Evolutionary conservation across 2,797 vertebrate genomes (phyloP).

Genomic region (Hemibagrus guttatus): DNA sequence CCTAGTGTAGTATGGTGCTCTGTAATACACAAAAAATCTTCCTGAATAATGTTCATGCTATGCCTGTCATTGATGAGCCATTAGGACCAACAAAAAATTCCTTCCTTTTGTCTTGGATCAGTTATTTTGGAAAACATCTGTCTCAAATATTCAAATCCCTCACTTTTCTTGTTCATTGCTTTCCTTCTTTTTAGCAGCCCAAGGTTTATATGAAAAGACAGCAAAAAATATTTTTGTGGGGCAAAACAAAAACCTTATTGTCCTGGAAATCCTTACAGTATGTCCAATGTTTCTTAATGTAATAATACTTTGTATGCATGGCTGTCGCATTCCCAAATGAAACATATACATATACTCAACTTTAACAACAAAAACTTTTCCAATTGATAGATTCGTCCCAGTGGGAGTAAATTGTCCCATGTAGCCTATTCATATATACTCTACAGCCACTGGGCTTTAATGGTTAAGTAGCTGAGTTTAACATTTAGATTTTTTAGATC

Average conservation of each 20-base stretch:
- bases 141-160: background rate
- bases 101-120: conserved; percentile 4
- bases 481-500: background rate
- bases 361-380: background rate
- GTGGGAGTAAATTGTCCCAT: background rate
- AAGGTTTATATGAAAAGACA: background rate
- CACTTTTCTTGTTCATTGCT: background rate
- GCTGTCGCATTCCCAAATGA: background rate
- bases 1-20: background rate
- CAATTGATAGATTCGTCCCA: background rate
- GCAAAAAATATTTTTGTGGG: background rate
- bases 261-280: background rate
- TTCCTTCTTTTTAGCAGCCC: background rate
- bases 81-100: background rate
- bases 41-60: background rate
- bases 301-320: background rate
- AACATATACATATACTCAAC: background rate
- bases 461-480: background rate
- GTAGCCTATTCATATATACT: background rate
- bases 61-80: background rate
- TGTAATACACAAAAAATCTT: background rate
- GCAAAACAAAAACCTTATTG: background rate
- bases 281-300: background rate
- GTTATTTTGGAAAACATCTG: conserved; percentile 6
- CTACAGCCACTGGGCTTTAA: background rate